Evolutionary conservation across 1,140 invertebrate species (phyloP).

Genomic region (Cataglyphis hispanica): DNA sequence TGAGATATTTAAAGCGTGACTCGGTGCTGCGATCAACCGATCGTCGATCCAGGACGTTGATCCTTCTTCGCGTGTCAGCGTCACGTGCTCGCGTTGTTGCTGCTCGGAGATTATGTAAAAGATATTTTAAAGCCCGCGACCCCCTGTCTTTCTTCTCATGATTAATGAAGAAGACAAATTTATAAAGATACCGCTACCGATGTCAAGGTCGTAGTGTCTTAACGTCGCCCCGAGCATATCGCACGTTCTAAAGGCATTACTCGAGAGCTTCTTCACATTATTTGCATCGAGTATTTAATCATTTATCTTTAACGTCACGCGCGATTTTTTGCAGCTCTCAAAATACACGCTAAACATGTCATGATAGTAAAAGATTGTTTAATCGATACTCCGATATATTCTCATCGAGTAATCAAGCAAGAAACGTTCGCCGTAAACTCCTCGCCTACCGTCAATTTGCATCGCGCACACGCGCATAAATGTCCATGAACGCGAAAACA

Average conservation of each 20-base stretch:
- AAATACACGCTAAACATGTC: background rate
- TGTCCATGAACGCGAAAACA: conserved; percentile 70
- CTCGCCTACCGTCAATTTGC: conserved; percentile 72
- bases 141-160: conserved; percentile 55
- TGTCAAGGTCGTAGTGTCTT: conserved; percentile 59
- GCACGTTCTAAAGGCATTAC: background rate
- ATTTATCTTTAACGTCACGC: background rate
- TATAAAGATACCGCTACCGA: conserved; percentile 59
- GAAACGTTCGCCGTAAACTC: conserved; percentile 23
- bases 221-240: conserved; percentile 22
- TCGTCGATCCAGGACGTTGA: conserved; percentile 63
- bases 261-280: background rate
- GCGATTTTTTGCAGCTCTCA: background rate
- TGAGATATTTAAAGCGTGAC: conserved; percentile 11
- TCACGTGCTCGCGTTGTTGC: conserved; percentile 20
- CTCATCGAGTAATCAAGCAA: conserved; percentile 9
- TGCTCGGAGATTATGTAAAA: conserved; percentile 67
- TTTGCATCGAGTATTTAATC: conserved; percentile 3
- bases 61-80: conserved; percentile 62
- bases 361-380: background rate
- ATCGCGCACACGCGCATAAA: conserved; percentile 66
- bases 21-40: conserved; percentile 32
- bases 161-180: conserved; percentile 75
- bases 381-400: background rate
- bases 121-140: conserved; percentile 64